Conservation (phyloP, 1,140 invertebrate species). For the Drosophila jambulina region DNA sequence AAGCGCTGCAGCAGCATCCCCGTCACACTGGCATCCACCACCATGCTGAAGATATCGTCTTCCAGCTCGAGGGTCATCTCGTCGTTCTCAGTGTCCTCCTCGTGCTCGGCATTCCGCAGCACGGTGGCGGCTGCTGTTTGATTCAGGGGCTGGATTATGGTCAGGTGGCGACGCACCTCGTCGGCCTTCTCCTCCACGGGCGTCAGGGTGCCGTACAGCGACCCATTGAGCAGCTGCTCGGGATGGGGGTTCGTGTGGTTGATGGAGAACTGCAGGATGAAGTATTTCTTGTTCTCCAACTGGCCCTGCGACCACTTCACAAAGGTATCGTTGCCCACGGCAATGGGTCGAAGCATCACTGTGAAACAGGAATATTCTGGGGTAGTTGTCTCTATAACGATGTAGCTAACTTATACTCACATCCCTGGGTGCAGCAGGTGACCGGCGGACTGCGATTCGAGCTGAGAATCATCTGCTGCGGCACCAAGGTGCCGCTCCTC, state of each 20-base stretch:
- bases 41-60: constrained; percentile 75
- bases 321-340: constrained; percentile 76
- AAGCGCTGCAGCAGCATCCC: constrained; percentile 78
- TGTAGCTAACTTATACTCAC: constrained; percentile 55
- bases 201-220: constrained; percentile 57
- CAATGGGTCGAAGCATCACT: constrained; percentile 76
- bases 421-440: constrained; percentile 80
- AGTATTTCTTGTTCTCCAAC: constrained; percentile 77
- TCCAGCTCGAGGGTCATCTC: constrained; percentile 65
- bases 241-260: constrained; percentile 80
- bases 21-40: constrained; percentile 77
- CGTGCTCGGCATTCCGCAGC: constrained; percentile 63
- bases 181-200: constrained; percentile 66
- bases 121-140: constrained; percentile 53
- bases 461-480: constrained; percentile 73
- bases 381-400: neutral
- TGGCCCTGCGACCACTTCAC: constrained; percentile 78
- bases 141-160: constrained; percentile 60
- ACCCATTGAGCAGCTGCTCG: constrained; percentile 50
- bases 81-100: constrained; percentile 67
- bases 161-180: constrained; percentile 66
- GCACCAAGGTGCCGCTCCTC: constrained; percentile 36
- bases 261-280: constrained; percentile 79
- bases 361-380: neutral
- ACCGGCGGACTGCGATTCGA: constrained; percentile 72